phyloP scores from a whole-genome alignment of 2,113 vertebrate species.

The Xenopus laevis region DNA sequence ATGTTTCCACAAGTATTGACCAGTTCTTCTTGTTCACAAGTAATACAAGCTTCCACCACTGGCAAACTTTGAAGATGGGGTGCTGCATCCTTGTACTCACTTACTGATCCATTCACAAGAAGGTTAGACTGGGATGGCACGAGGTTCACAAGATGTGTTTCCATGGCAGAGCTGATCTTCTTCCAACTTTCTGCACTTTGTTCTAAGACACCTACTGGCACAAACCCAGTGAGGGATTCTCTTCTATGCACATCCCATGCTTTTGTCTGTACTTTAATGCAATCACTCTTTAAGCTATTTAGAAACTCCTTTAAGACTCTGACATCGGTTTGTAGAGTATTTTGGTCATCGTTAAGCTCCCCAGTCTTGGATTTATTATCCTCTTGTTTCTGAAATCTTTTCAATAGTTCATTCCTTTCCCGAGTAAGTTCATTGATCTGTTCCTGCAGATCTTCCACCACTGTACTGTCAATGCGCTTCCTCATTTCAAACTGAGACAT shows the following conservation, averaged over 20 bases:
- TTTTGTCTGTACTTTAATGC: constrained; percentile 46
- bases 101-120: neutral
- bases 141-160: constrained; percentile 36
- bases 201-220: constrained; percentile 14
- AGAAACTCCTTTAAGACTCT: constrained; percentile 51
- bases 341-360: neutral
- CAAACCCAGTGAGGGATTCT: neutral
- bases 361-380: neutral
- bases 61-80: neutral
- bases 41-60: neutral
- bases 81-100: neutral
- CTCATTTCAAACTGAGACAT: constrained; percentile 42
- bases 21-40: too few relatives aligned
- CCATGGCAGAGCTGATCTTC: constrained; percentile 53
- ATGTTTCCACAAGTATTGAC: neutral
- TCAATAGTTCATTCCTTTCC: constrained; percentile 21
- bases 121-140: neutral
- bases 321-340: neutral
- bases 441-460: constrained; percentile 34
- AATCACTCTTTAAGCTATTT: constrained; percentile 52
- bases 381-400: constrained; percentile 8
- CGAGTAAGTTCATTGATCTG: constrained; percentile 12
- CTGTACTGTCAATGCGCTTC: constrained; percentile 38
- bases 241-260: neutral
- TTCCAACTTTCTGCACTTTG: constrained; percentile 52